Percentiles rank a stretch among this genome's conserved stretches.
phyloP scores from a whole-genome alignment of 2,888 invertebrate species.

The Allolobophora icterica region DNA sequence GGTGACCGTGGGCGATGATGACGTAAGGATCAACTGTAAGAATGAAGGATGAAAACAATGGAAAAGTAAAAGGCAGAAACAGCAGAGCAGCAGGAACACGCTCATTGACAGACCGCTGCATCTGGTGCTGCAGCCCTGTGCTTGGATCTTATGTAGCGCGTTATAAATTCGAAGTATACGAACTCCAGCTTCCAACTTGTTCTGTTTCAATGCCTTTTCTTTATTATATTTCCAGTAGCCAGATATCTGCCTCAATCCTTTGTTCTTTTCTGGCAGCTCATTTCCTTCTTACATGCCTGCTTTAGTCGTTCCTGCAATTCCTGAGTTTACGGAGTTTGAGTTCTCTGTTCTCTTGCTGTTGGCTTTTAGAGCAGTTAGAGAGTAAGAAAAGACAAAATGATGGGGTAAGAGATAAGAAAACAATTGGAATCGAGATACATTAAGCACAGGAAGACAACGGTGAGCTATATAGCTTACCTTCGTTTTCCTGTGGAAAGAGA shows the following conservation, averaged over 20 bases:
- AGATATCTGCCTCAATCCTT: not conserved
- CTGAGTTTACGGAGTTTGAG: no score
- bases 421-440: not conserved
- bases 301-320: no score
- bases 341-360: no score
- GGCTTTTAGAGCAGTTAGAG: no score
- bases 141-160: no score
- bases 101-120: not conserved
- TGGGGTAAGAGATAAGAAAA: not conserved
- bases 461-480: not conserved
- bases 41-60: not conserved
- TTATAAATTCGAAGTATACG: no score
- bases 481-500: not conserved
- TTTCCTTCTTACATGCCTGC: not conserved
- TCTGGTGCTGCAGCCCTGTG: no score
- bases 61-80: not conserved
- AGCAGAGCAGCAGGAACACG: not conserved
- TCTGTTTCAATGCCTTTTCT: not conserved
- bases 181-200: not conserved
- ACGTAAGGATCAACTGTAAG: not conserved
- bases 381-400: no score
- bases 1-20: not conserved
- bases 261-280: not conserved
- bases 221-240: not conserved
- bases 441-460: not conserved